Evolutionary conservation across 2,113 vertebrate genomes (phyloP).

Genomic region (Hoplias malabaricus): DNA sequence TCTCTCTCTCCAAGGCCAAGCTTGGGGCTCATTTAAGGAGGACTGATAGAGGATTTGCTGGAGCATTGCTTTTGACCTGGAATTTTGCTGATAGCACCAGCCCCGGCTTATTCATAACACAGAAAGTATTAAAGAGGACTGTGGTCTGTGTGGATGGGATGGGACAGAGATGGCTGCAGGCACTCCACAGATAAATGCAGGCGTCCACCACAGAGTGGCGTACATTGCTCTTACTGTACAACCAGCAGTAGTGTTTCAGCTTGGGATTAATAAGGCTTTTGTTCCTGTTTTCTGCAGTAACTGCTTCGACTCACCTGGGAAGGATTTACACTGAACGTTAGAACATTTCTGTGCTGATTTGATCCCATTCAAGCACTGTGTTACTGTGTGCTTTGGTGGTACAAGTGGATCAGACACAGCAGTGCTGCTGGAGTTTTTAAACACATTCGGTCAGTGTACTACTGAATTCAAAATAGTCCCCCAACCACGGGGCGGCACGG

Average conservation of each 20-base stretch:
- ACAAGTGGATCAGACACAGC: no score
- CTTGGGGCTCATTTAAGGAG: constrained; percentile 11
- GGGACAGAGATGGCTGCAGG: constrained; percentile 9
- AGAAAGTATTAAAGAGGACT: constrained; percentile 33
- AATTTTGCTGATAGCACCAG: constrained; percentile 21
- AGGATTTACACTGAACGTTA: no score
- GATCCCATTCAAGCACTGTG: no score
- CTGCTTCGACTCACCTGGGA: no score
- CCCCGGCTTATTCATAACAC: constrained; percentile 14
- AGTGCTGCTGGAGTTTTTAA: no score
- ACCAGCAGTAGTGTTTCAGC: background rate
- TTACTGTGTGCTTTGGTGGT: no score
- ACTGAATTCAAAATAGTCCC: no score
- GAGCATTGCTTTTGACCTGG: constrained; percentile 26
- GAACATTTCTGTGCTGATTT: no score
- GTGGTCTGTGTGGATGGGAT: constrained; percentile 10
- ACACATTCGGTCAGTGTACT: no score
- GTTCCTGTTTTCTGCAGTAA: no score
- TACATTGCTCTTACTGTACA: constrained; percentile 32
- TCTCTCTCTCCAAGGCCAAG: background rate
- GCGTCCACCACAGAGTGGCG: background rate
- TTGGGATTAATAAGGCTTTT: no score
- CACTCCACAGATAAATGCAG: background rate
- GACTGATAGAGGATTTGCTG: constrained; percentile 28
- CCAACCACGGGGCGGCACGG: no score